Evolutionary conservation across 2,797 vertebrate species (phyloP).

Genomic region (Sarcophilus harrisii): DNA sequence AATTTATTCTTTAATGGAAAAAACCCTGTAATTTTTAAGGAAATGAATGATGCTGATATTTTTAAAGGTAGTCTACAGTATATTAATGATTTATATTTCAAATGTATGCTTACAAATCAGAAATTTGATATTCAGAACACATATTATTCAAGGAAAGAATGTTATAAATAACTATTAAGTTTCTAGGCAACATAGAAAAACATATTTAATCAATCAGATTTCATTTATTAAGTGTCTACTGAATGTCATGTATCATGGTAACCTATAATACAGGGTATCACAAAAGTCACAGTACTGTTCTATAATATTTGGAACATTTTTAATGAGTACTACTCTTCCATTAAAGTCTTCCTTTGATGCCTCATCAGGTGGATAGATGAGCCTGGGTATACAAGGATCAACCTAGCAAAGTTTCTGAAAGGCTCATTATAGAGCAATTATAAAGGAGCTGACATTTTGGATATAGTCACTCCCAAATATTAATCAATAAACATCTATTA

Average conservation of each 20-base stretch:
- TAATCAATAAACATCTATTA: no score
- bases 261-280: not conserved
- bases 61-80: not conserved
- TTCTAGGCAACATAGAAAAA: not conserved
- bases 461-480: no score
- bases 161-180: not conserved
- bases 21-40: not conserved
- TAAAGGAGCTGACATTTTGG: no score
- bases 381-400: no score
- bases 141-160: not conserved
- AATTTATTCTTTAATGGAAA: not conserved
- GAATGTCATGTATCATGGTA: not conserved
- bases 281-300: not conserved
- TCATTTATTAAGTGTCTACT: not conserved
- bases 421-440: no score
- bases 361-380: not conserved
- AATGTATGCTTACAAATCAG: not conserved
- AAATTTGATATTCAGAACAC: not conserved
- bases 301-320: not conserved
- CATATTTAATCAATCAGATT: not conserved
- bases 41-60: not conserved
- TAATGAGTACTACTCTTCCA: not conserved
- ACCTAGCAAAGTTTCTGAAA: no score
- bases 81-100: not conserved
- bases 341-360: not conserved